These are phyloP conservation scores for Cantharis rufa DNA, from an alignment of 2,888 invertebrate genomes.

Conservation along the genomic window DNA sequence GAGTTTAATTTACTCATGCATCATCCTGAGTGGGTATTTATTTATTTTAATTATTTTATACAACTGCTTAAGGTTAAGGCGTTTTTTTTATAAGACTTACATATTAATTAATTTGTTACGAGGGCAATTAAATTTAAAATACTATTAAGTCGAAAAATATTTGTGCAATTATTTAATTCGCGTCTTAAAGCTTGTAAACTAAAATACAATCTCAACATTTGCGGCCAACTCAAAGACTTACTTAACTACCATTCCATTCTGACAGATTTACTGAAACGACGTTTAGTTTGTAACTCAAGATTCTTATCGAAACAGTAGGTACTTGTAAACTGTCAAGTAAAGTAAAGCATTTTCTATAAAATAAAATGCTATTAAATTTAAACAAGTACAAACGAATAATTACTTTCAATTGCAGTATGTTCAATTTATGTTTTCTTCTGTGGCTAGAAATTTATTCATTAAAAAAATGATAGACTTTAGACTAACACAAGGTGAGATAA, in stretches of 20 bases:
- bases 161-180: conserved; percentile 2
- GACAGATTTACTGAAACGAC: conserved; percentile 27
- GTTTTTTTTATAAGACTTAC: neutral
- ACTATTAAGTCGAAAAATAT: neutral
- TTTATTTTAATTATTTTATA: neutral
- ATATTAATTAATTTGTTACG: neutral
- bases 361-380: neutral
- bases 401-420: neutral
- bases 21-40: neutral
- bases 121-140: neutral
- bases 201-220: conserved; percentile 12
- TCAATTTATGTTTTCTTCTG: neutral
- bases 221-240: conserved; percentile 22
- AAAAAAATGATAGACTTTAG: neutral
- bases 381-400: neutral
- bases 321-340: conserved; percentile 20
- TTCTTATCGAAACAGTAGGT: conserved; percentile 23
- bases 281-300: conserved; percentile 25
- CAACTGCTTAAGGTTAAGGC: neutral
- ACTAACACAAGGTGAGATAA: neutral
- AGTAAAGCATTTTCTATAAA: conserved; percentile 1
- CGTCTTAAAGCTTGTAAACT: neutral
- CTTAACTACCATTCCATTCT: conserved; percentile 8
- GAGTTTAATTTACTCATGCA: neutral
- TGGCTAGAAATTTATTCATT: neutral